phyloP scores from a whole-genome alignment of 2,797 vertebrate species.

The Ciconia nigra region DNA sequence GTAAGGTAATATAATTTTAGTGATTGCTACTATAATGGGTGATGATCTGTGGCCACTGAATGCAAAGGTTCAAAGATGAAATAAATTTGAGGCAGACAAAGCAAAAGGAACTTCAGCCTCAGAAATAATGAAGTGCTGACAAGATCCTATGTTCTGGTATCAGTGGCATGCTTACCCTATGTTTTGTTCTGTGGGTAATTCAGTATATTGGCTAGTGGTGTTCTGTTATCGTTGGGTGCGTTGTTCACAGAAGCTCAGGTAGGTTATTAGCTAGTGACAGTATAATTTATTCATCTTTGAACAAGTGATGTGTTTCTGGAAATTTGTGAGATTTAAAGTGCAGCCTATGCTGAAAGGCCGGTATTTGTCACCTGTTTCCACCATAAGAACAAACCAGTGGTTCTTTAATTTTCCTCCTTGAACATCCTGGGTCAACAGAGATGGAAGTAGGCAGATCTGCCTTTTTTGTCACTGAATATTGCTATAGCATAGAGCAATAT shows the following conservation, averaged over 20 bases:
- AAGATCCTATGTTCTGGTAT: neutral
- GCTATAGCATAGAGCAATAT: neutral
- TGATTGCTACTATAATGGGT: neutral
- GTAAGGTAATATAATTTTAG: slow-evolving; percentile 10
- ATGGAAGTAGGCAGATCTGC: neutral
- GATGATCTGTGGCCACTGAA: neutral
- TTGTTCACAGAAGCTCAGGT: neutral
- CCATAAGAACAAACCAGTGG: neutral
- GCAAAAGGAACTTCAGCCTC: neutral
- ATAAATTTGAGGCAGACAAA: neutral
- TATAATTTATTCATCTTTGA: neutral
- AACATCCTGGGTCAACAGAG: neutral
- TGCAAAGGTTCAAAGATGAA: neutral
- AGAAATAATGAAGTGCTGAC: neutral
- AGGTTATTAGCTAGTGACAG: neutral
- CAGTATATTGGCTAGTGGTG: neutral
- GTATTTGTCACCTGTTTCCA: neutral
- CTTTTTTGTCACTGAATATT: neutral
- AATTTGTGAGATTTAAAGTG: neutral
- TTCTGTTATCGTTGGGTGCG: neutral
- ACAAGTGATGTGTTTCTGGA: neutral
- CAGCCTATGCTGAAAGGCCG: neutral
- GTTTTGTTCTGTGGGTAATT: neutral
- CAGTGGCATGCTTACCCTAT: neutral
- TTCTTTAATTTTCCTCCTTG: neutral